Evolutionary conservation across 2,113 vertebrate species (phyloP).

Genomic region (Callorhinus ursinus): DNA sequence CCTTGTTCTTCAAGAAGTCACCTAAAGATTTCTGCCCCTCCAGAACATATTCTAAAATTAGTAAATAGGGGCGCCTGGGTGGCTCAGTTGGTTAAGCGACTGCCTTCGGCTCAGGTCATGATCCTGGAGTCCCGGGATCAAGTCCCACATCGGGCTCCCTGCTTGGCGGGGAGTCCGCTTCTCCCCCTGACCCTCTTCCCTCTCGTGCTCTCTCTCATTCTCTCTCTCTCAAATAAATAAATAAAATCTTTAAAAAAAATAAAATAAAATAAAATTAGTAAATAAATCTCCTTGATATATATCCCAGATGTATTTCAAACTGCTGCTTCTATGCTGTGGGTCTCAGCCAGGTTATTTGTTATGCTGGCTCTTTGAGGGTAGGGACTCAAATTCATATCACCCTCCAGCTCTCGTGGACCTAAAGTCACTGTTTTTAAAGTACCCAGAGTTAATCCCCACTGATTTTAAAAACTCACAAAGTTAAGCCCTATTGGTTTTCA

Average conservation of each 20-base stretch:
- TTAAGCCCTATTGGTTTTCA: not conserved
- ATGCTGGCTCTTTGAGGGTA: not conserved
- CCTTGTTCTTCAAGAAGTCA: not conserved
- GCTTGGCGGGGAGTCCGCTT: no score
- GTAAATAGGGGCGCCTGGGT: no score
- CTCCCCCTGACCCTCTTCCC: no score
- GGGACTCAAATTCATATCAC: not conserved
- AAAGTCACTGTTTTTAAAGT: not conserved
- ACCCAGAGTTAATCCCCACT: not conserved
- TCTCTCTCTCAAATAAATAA: no score
- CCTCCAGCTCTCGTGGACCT: not conserved
- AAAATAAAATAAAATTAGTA: not conserved
- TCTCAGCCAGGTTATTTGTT: not conserved
- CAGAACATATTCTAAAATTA: not conserved
- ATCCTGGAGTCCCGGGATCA: no score
- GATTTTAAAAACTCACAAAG: not conserved
- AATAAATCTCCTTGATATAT: not conserved
- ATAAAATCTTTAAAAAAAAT: no score
- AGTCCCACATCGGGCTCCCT: no score
- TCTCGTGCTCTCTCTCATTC: no score
- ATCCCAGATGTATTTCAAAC: not conserved
- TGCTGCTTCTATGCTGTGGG: not conserved
- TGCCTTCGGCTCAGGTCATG: no score
- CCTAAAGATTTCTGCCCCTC: not conserved
- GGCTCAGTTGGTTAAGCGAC: no score